Evolutionary conservation across 1,140 invertebrate genomes (phyloP).

Genomic region (Bemisia tabaci): DNA sequence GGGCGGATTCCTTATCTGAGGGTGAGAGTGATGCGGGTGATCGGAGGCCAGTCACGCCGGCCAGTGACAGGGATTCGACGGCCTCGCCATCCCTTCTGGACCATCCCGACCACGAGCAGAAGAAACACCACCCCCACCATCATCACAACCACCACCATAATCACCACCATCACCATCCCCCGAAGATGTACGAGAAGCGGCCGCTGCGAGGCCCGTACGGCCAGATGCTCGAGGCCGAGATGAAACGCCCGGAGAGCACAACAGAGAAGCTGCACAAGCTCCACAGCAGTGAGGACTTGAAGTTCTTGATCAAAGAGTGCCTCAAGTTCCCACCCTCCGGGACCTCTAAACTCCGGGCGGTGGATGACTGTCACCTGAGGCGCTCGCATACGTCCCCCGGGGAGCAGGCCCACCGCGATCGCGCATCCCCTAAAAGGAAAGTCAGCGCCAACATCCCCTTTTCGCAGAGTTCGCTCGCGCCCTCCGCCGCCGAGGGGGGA

Average conservation of each 20-base stretch:
- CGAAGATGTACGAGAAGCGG: constrained; percentile 50
- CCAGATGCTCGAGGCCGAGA: constrained; percentile 69
- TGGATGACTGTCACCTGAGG: constrained; percentile 35
- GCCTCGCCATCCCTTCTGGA: constrained; percentile 19
- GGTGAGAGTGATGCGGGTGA: constrained; percentile 36
- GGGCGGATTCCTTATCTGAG: constrained; percentile 41
- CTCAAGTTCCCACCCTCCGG: constrained; percentile 12
- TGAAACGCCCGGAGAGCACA: constrained; percentile 48
- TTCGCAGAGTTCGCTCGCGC: constrained; percentile 22
- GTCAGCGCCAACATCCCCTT: constrained; percentile 36
- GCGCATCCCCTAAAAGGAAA: constrained; percentile 33
- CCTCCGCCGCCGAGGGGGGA: constrained; percentile 18
- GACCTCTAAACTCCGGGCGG: constrained; percentile 26
- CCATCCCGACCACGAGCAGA: constrained; percentile 26
- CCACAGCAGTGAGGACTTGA: constrained; percentile 38
- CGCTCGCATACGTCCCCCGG: constrained; percentile 20
- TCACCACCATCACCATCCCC: constrained; percentile 10
- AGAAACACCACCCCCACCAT: constrained; percentile 13
- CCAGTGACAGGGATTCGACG: constrained; percentile 14
- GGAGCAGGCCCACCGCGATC: not conserved
- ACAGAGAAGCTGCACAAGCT: constrained; percentile 32
- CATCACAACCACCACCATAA: constrained; percentile 20
- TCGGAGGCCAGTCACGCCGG: constrained; percentile 25
- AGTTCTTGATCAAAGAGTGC: constrained; percentile 29
- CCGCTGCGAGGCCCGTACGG: constrained; percentile 64